Conservation (phyloP, 2,888 invertebrate species). For the Euzophera pinguis region DNA sequence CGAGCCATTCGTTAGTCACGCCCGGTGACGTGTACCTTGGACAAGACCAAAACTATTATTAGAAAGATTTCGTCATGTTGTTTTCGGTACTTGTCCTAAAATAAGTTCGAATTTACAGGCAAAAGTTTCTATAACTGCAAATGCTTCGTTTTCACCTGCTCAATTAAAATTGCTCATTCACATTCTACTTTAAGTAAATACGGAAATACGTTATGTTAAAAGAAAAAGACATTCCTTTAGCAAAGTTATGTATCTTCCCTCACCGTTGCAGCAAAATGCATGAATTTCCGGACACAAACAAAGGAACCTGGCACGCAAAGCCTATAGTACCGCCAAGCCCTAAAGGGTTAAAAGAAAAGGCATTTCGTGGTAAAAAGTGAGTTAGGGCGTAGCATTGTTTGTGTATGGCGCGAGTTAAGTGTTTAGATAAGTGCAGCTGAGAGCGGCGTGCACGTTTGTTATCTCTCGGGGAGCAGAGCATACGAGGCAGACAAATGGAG, state of each 20-base stretch:
- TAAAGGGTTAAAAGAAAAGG: conserved; percentile 71
- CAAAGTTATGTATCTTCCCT: conserved; percentile 54
- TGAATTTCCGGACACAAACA: conserved; percentile 67
- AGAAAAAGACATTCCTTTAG: conserved; percentile 52
- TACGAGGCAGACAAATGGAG: conserved; percentile 67
- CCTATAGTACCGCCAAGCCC: conserved; percentile 59
- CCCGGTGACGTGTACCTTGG: conserved; percentile 80
- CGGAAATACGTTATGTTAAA: conserved; percentile 39
- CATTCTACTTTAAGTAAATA: conserved; percentile 1
- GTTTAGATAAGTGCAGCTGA: conserved; percentile 77
- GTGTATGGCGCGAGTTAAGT: conserved; percentile 73
- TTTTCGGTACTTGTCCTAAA: conserved; percentile 59
- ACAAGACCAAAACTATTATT: conserved; percentile 79
- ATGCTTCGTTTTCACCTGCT: conserved; percentile 9
- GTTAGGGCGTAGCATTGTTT: conserved; percentile 73
- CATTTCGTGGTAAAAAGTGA: conserved; percentile 72
- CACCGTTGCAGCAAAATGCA: conserved; percentile 66
- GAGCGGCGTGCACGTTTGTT: conserved; percentile 71
- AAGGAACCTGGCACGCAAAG: conserved; percentile 67
- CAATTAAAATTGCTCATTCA: conserved; percentile 9
- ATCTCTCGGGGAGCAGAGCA: conserved; percentile 68
- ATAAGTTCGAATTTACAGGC: conserved; percentile 46
- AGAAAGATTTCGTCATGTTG: conserved; percentile 64
- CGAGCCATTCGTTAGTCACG: conserved; percentile 80
- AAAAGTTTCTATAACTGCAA: neutral